A percentile compares a stretch with the other conserved stretches of the same genome.
Evolutionary conservation across 2,888 invertebrate genomes (phyloP).

Genomic region (Trachelus iudaicus): DNA sequence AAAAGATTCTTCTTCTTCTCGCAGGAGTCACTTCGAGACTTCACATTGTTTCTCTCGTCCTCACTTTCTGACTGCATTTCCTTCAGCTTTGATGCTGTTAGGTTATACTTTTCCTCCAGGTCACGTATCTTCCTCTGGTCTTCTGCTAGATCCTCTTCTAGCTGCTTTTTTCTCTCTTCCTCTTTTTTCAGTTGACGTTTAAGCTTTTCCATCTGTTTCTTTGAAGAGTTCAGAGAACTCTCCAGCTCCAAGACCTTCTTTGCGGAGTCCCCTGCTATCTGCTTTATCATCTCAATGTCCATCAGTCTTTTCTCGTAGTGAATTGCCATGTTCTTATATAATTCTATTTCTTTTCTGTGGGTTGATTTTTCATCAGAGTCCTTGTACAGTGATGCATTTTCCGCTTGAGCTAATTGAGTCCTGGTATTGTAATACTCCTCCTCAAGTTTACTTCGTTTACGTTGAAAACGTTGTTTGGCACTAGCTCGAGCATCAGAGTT

Average conservation of each 20-base stretch:
- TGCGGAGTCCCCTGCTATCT: conserved; percentile 72
- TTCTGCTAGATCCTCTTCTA: conserved; percentile 74
- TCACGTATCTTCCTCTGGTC: conserved; percentile 67
- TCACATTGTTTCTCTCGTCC: conserved; percentile 68
- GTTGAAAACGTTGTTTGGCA: conserved; percentile 72
- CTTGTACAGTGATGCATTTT: conserved; percentile 57
- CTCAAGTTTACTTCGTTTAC: conserved; percentile 73
- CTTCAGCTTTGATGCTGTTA: conserved; percentile 56
- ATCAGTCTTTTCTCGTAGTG: conserved; percentile 68
- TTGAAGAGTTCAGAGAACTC: conserved; percentile 78
- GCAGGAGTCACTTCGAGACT: conserved; percentile 67
- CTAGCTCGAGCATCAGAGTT: conserved; percentile 70
- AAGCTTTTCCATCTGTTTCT: conserved; percentile 80
- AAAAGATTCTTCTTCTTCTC: conserved; percentile 72
- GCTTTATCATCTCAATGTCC: conserved; percentile 68
- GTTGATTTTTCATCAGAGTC: conserved; percentile 55
- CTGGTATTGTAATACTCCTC: conserved; percentile 72
- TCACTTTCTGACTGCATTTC: conserved; percentile 67
- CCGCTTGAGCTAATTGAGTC: conserved; percentile 69
- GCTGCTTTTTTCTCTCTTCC: conserved; percentile 76
- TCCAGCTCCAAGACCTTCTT: conserved; percentile 80
- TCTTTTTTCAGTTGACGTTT: conserved; percentile 80
- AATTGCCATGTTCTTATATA: conserved; percentile 64
- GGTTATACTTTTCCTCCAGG: conserved; percentile 69
- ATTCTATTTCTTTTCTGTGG: conserved; percentile 61